phyloP scores from a whole-genome alignment of 1,140 invertebrate species.

The Zaprionus africanus region DNA sequence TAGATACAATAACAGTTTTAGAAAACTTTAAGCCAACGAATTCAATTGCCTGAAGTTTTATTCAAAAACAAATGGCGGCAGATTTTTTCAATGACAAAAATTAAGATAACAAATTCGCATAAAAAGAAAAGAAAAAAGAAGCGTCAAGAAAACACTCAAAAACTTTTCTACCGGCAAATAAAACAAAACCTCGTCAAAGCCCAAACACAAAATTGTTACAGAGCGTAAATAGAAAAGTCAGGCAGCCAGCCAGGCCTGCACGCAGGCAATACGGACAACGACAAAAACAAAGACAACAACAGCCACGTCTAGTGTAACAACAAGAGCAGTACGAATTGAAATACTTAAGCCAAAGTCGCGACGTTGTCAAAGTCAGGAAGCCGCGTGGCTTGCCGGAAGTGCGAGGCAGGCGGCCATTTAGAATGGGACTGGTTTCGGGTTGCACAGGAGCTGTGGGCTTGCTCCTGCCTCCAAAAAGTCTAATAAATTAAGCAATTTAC shows the following conservation, averaged over 20 bases:
- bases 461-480: slow-evolving; percentile 53
- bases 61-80: slow-evolving; percentile 74
- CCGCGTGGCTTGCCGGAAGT: slow-evolving; percentile 51
- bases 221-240: slow-evolving; percentile 64
- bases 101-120: slow-evolving; percentile 79
- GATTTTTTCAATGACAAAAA: slow-evolving; percentile 79
- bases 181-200: slow-evolving; percentile 69
- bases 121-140: slow-evolving; percentile 46
- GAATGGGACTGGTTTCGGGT: slow-evolving; percentile 1
- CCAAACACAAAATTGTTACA: slow-evolving; percentile 65
- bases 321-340: slow-evolving; percentile 51
- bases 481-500: slow-evolving; percentile 83
- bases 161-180: slow-evolving; percentile 64
- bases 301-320: slow-evolving; percentile 45
- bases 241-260: slow-evolving; percentile 19
- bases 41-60: slow-evolving; percentile 78
- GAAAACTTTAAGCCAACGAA: slow-evolving; percentile 59
- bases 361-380: slow-evolving; percentile 76
- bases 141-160: slow-evolving; percentile 49
- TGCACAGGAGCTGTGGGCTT: neutral
- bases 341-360: slow-evolving; percentile 78
- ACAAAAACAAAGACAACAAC: slow-evolving; percentile 39
- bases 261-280: slow-evolving; percentile 1
- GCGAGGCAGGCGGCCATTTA: slow-evolving; percentile 42
- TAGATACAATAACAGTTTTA: slow-evolving; percentile 33